Conservation (phyloP, 1,140 invertebrate genomes). For the Ips typographus region DNA sequence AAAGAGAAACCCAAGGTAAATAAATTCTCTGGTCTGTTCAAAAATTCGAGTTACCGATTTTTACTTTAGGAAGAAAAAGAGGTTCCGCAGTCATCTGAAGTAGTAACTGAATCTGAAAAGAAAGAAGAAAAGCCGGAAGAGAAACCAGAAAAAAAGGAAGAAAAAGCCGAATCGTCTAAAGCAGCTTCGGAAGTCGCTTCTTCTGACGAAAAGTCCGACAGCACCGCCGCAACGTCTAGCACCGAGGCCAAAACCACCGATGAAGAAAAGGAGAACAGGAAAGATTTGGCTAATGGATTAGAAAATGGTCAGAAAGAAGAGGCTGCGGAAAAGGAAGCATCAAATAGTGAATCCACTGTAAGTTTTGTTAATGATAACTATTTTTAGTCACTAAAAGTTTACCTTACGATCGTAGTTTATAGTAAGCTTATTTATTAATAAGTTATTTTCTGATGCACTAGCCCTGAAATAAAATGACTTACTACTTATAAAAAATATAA, state of each 20-base stretch:
- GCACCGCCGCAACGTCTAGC: neutral
- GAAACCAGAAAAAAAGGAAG: neutral
- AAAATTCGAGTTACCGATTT: neutral
- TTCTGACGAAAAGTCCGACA: slow-evolving; percentile 12
- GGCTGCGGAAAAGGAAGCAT: too few species aligned
- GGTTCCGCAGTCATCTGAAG: neutral
- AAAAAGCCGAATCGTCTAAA: slow-evolving; percentile 7
- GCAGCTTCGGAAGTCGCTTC: neutral
- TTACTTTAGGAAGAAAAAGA: too few species aligned
- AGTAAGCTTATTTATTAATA: too few species aligned
- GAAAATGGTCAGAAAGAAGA: slow-evolving; percentile 17
- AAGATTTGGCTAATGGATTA: slow-evolving; percentile 28
- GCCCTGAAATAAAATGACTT: too few species aligned
- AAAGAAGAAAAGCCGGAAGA: neutral
- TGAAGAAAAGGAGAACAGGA: slow-evolving; percentile 34
- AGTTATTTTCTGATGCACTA: too few species aligned
- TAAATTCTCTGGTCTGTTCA: neutral
- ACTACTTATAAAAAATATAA: too few species aligned
- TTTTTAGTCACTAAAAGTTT: too few species aligned
- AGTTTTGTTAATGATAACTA: too few species aligned
- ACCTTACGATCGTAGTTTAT: too few species aligned
- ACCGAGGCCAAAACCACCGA: neutral
- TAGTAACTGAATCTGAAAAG: neutral
- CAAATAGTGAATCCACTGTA: too few species aligned
- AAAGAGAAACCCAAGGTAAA: neutral